Evolutionary conservation across 2,113 vertebrate species (phyloP), one percentile per base, ranked within the genome.

Genomic region (Dromas ardeola): DNA sequence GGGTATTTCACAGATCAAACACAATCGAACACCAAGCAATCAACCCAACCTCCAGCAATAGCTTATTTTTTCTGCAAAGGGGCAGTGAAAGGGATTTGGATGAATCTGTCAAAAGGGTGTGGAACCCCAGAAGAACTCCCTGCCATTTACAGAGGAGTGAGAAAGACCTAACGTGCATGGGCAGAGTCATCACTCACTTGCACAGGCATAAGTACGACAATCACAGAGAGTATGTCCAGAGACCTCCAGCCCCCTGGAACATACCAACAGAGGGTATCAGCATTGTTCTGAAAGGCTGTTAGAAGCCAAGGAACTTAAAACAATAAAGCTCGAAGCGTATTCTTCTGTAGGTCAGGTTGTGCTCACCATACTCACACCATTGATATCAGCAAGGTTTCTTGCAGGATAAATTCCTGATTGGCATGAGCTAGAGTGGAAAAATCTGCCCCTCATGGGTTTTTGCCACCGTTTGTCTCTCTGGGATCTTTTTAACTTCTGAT

Each of bases 181-280:
- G 15, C 65, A 78, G 63, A 71, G 56, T 29, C 9, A 8, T 67
- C 34, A 13, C 50, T 58, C 23, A 23, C 72, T n/a, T 34, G 27
- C 22, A 27, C 10, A 36, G 38, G n/a, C 1, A 0, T 25, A 55
- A 50, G 30, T 40, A 34, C 1, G 6, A 19, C 4, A n/a, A 34
- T 18, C 52, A 58, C 38, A 36, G 47, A 49, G 25, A 45, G 26
- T 5, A 70, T 25, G 38, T 67, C 27, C 3, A 1, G 63, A 78
- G 47, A 62, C 15, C 42, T 59, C 42, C 38, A 56, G 0, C 5
- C 38, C 21, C 29, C 34, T 40, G 29, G 8, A 74, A 9, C 40
- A 42, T 2, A 5, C 40, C 23, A 49, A 53, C 26, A 72, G 52
- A 52, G 26, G 10, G 50, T 36, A 49, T 15, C 45, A 53, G 40